Evolutionary conservation across 1,140 invertebrate genomes (phyloP).

Genomic region (Hyposmocoma kahamanoa): DNA sequence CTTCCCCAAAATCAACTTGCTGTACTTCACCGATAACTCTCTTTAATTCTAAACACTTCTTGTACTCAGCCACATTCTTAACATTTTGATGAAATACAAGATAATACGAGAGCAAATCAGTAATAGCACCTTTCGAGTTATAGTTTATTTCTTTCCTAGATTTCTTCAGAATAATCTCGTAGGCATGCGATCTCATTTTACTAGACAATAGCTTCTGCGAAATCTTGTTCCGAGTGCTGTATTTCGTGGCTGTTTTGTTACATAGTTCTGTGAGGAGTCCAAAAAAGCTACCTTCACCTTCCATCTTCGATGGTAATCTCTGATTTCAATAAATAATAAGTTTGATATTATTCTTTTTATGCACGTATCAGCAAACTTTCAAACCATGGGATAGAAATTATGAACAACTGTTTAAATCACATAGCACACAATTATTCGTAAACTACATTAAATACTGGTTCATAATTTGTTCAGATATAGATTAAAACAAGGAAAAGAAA

Average conservation of each 20-base stretch:
- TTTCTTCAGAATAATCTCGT: constrained; percentile 57
- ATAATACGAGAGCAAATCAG: constrained; percentile 48
- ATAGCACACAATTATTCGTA: too few relatives aligned
- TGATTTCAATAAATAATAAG: too few relatives aligned
- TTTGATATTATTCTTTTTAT: too few relatives aligned
- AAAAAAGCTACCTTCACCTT: constrained; percentile 40
- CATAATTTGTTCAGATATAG: too few relatives aligned
- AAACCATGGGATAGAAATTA: too few relatives aligned
- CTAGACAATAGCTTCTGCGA: constrained; percentile 35
- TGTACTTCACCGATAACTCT: constrained; percentile 34
- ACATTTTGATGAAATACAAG: constrained; percentile 39
- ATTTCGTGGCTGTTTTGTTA: constrained; percentile 43
- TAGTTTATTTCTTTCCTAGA: constrained; percentile 23
- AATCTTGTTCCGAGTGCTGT: constrained; percentile 32
- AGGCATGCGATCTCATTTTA: constrained; percentile 52
- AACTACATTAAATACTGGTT: too few relatives aligned
- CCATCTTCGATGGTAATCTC: not conserved
- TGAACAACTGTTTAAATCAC: too few relatives aligned
- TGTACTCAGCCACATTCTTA: constrained; percentile 52
- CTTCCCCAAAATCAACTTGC: constrained; percentile 32
- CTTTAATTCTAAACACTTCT: constrained; percentile 41
- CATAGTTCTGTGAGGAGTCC: constrained; percentile 52
- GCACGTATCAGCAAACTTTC: too few relatives aligned
- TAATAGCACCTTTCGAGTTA: constrained; percentile 31
- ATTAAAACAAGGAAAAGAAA: too few relatives aligned